Conservation (phyloP, 2,113 vertebrate species). For the Cygnus atratus region DNA sequence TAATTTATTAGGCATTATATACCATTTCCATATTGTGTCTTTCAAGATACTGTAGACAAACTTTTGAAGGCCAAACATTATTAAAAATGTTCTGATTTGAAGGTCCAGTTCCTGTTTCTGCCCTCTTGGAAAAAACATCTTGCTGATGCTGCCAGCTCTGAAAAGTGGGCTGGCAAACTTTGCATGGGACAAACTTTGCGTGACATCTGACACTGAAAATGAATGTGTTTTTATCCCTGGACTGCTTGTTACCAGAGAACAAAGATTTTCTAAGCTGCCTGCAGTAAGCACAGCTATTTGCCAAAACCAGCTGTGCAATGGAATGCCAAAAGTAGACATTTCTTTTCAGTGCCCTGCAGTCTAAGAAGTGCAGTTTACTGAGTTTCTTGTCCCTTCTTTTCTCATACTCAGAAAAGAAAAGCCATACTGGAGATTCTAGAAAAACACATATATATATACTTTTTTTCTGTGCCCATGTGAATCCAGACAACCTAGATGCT, state of each 20-base stretch:
- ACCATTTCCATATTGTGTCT: background rate
- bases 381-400: background rate
- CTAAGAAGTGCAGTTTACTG: background rate
- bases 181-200: background rate
- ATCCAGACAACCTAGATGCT: background rate
- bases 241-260: background rate
- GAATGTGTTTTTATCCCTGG: background rate
- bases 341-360: background rate
- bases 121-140: background rate
- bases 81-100: background rate
- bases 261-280: background rate
- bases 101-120: background rate
- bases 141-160: background rate
- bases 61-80: background rate
- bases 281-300: background rate
- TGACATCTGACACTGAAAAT: background rate
- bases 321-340: background rate
- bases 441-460: background rate
- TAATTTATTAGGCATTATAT: background rate
- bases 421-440: background rate
- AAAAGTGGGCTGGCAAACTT: background rate
- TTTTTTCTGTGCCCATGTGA: background rate
- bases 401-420: background rate
- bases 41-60: conserved; percentile 6
- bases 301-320: background rate